Evolutionary conservation across 2,888 invertebrate genomes (phyloP), one percentile per base, ranked within the genome.

Genomic region (Linhomoeus sp.): DNA sequence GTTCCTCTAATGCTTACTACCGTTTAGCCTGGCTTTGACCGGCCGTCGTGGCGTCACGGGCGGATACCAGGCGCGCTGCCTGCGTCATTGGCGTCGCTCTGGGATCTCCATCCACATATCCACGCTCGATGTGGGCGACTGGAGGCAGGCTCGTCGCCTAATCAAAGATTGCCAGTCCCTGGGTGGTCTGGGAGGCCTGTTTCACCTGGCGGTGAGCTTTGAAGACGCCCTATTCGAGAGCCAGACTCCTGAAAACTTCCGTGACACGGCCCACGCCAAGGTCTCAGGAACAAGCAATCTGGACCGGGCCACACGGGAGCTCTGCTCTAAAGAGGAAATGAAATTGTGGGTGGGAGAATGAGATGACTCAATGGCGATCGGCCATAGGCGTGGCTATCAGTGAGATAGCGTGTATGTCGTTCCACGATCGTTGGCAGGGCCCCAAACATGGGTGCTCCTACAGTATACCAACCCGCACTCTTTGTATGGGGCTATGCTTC

Each of bases 171-270:
- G 65, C 58, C 46, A 51, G 40, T 53, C 49, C 20, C 48, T 47
- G 19, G 65, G 66, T 3, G 59, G 62, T 7, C 49, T 56, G 3
- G 84, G 81, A 50, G 84, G 78, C 53, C 77, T 92, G 50, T 88
- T 88, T 71, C 86, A 90, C 69, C 73, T 90, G 56, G 90, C 90
- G 20, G 86, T 79, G 58, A 88, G 75, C 22, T 58, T 72, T 43
- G 61, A 61, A 45, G 68, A 68, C 57, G 63, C 62, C 3, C 52
- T 66, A 20, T 53, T 68, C 47, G 66, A 67, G 52, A 66, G 66
- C 51, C 65, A 64, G 53, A 62, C 60, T 1, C 41, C 46, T 3
- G 63, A 63, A 26, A 58, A 54, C 43, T 68, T 67, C 53, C 45
- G 50, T 36, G 74, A 76, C 56, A 9, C 26, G 26, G 77, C 79